A percentile compares a stretch with the other conserved stretches of the same genome.
Evolutionary conservation across 2,888 invertebrate genomes (phyloP).

Genomic region (Metopia argyrocephala): DNA sequence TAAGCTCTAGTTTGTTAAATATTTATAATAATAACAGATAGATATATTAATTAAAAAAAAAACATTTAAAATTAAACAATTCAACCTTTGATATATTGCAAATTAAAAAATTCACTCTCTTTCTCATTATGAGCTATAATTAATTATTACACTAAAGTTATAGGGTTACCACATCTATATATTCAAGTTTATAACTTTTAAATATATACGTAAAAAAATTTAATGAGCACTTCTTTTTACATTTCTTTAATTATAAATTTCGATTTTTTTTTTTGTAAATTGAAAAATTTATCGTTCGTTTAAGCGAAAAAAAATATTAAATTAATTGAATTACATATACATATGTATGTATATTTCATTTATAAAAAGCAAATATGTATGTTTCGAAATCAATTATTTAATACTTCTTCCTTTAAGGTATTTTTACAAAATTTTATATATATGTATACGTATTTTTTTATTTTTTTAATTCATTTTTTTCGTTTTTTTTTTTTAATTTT

Average conservation of each 20-base stretch:
- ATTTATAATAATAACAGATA: conserved; percentile 29
- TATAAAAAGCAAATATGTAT: conserved; percentile 42
- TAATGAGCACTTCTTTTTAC: conserved; percentile 52
- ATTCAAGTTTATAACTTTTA: conserved; percentile 19
- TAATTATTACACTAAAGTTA: conserved; percentile 3
- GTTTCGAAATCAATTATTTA: conserved; percentile 44
- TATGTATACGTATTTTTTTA: conserved; percentile 9
- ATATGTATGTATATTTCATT: too few species aligned
- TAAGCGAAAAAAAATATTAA: background rate
- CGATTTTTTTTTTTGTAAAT: conserved; percentile 34
- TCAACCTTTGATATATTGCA: conserved; percentile 62
- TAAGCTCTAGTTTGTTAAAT: conserved; percentile 39
- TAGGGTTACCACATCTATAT: conserved; percentile 2
- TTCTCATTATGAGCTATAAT: conserved; percentile 55
- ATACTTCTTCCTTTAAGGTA: conserved; percentile 57
- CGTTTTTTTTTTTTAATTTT: conserved; percentile 32
- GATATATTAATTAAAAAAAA: conserved; percentile 20
- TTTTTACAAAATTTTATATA: conserved; percentile 11
- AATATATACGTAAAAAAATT: conserved; percentile 22
- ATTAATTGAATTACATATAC: conserved; percentile 32
- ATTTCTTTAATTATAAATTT: conserved; percentile 28
- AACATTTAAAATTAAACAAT: conserved; percentile 47
- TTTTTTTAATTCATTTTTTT: conserved; percentile 30
- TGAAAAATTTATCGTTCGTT: conserved; percentile 52
- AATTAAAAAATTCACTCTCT: conserved; percentile 35